These are phyloP conservation scores for Cosmia pyralina DNA, from an alignment of 2,888 invertebrate genomes.

Conservation along the genomic window DNA sequence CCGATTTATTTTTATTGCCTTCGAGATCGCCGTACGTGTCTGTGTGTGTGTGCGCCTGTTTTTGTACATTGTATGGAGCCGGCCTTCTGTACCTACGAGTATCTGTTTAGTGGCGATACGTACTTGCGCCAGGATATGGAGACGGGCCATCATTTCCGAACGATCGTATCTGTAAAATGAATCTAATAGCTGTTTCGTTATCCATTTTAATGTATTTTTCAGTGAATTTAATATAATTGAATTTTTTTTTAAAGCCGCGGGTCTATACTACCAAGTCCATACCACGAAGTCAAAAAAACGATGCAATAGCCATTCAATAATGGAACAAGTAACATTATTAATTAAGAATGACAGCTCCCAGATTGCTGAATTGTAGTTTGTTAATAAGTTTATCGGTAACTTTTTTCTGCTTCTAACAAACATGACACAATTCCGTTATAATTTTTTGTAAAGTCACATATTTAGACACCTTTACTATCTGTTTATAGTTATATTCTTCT, in stretches of 20 bases:
- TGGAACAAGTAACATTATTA: not conserved
- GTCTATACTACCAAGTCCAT: not conserved
- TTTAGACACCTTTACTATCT: conserved; percentile 2
- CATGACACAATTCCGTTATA: too few relatives aligned
- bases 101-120: conserved; percentile 1
- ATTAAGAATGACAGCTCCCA: not conserved
- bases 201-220: conserved; percentile 1
- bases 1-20: not conserved
- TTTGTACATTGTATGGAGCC: not conserved
- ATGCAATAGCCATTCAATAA: not conserved
- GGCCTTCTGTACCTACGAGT: not conserved
- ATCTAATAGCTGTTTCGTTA: conserved; percentile 23
- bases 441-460: not conserved
- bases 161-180: conserved; percentile 18
- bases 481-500: too few relatives aligned
- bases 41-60: too few relatives aligned
- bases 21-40: too few relatives aligned
- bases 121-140: conserved; percentile 34
- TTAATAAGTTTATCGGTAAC: not conserved
- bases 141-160: conserved; percentile 41
- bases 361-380: not conserved
- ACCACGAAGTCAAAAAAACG: not conserved
- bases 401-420: too few relatives aligned
- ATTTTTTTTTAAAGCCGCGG: too few relatives aligned
- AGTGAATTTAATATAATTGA: too few relatives aligned